Evolutionary conservation across 2,113 vertebrate species (phyloP).

Genomic region (Phalacrocorax pelagicus): DNA sequence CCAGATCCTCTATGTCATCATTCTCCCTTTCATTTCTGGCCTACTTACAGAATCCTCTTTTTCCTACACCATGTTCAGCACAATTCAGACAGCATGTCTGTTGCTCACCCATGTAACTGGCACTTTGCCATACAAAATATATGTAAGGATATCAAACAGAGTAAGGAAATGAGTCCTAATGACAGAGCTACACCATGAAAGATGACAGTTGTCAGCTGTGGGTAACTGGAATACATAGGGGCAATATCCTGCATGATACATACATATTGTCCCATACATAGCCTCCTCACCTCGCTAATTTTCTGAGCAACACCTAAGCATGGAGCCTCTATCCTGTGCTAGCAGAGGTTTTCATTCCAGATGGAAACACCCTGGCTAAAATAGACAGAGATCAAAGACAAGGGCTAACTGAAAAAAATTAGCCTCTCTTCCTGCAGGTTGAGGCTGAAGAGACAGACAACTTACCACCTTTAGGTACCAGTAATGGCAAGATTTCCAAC

Average conservation of each 20-base stretch:
- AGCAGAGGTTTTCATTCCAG: not conserved
- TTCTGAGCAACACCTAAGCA: not conserved
- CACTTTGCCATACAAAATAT: not conserved
- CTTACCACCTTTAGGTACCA: not conserved
- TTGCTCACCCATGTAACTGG: not conserved
- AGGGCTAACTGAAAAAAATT: not conserved
- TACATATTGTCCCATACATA: not conserved
- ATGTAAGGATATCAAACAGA: not conserved
- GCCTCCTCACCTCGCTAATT: not conserved
- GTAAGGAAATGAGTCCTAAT: not conserved
- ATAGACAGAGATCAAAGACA: not conserved
- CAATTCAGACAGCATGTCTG: not conserved
- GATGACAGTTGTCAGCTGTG: not conserved
- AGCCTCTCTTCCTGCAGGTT: not conserved
- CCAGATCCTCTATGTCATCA: not conserved
- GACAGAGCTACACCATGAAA: not conserved
- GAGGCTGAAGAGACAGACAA: not conserved
- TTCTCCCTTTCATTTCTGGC: not conserved
- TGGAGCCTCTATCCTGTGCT: not conserved
- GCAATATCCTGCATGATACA: not conserved
- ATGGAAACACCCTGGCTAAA: not conserved
- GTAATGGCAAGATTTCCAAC: not conserved
- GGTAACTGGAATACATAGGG: not conserved
- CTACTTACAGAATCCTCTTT: not conserved
- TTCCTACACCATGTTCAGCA: not conserved